Conservation (phyloP, 2,797 vertebrate species). For the Scarus forsteni region DNA sequence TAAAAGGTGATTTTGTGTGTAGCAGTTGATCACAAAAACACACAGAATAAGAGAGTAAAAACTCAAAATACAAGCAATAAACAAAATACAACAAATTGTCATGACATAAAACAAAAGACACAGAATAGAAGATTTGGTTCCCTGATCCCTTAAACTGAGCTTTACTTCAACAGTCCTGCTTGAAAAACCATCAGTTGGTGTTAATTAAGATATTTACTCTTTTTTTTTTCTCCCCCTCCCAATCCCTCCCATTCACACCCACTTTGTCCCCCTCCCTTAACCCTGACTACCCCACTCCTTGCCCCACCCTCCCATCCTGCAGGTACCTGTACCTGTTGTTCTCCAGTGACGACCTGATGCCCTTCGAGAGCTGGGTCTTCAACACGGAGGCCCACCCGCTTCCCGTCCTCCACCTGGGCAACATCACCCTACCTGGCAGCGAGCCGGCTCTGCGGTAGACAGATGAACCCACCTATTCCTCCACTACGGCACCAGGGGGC, state of each 20-base stretch:
- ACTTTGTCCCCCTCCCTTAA: neutral
- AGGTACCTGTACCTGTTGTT: constrained; percentile 99
- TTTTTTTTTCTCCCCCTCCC: neutral
- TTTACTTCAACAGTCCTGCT: neutral
- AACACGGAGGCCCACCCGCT: constrained; percentile 98
- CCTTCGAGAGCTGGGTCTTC: constrained; percentile 97
- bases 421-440: constrained; percentile 94
- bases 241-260: neutral
- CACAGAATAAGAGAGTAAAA: too few relatives aligned
- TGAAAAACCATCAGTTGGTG: neutral
- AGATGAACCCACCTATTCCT: constrained; percentile 5
- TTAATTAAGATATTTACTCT: neutral
- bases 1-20: too few relatives aligned
- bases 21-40: too few relatives aligned
- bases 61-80: too few relatives aligned
- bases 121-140: too few relatives aligned
- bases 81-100: too few relatives aligned
- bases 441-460: constrained; percentile 89
- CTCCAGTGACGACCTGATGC: constrained; percentile 95
- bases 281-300: neutral
- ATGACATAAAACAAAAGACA: too few relatives aligned
- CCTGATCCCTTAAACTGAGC: too few relatives aligned
- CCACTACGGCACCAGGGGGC: constrained; percentile 48
- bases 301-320: constrained; percentile 18
- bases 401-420: constrained; percentile 94